Evolutionary conservation across 2,797 vertebrate species (phyloP).

Genomic region (Bradypodion pumilum): DNA sequence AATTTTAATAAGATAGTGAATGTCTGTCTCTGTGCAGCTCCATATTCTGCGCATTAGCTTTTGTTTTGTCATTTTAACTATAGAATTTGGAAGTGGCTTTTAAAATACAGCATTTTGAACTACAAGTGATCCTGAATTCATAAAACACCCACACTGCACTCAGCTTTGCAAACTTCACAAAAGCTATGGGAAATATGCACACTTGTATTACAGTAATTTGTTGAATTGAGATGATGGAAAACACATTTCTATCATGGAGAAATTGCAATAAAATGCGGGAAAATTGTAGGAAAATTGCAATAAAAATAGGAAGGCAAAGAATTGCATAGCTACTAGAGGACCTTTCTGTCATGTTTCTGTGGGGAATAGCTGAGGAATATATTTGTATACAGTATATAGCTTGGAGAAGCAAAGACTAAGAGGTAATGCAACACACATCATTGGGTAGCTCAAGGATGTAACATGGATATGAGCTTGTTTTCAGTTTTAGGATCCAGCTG

Average conservation of each 20-base stretch:
- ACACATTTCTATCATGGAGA: background rate
- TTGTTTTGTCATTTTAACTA: constrained; percentile 33
- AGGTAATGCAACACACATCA: too few species aligned
- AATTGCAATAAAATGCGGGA: background rate
- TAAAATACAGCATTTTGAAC: constrained; percentile 38
- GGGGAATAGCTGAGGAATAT: too few species aligned
- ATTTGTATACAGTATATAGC: too few species aligned
- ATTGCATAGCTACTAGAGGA: background rate
- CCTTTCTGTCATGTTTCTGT: too few species aligned
- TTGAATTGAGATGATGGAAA: too few species aligned
- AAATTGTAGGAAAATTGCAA: background rate
- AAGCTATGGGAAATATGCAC: background rate
- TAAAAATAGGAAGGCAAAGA: background rate
- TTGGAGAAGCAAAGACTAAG: too few species aligned
- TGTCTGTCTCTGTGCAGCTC: constrained; percentile 41
- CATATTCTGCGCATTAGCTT: constrained; percentile 24
- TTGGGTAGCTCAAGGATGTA: too few species aligned
- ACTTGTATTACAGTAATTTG: background rate
- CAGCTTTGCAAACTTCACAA: background rate
- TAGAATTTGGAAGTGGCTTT: constrained; percentile 26
- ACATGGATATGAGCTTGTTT: too few species aligned
- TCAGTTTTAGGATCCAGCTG: too few species aligned
- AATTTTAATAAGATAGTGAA: constrained; percentile 78
- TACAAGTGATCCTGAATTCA: background rate
- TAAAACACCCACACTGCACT: background rate